Conservation (phyloP, 2,113 vertebrate species). For the Gallinago jamesoni region DNA sequence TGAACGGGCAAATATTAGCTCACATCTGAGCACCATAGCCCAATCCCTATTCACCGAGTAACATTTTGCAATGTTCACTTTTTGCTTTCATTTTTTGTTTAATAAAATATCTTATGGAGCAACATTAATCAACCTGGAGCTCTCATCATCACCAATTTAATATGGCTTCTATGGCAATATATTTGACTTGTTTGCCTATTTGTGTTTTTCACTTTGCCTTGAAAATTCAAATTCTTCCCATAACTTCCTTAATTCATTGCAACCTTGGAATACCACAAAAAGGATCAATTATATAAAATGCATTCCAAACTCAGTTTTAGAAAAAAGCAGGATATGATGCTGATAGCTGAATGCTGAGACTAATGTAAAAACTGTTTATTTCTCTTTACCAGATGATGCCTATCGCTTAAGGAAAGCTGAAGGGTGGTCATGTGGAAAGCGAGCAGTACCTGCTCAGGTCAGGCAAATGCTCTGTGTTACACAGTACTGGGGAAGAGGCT, state of each 20-base stretch:
- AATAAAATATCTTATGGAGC: neutral
- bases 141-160: neutral
- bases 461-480: neutral
- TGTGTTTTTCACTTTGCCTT: neutral
- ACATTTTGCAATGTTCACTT: neutral
- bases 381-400: neutral
- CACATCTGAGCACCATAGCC: conserved; percentile 26
- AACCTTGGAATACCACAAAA: neutral
- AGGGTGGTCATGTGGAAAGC: neutral
- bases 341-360: neutral
- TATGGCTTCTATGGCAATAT: neutral
- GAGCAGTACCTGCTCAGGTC: neutral
- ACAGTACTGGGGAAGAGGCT: neutral
- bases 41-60: conserved; percentile 7
- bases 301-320: neutral
- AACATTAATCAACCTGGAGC: neutral
- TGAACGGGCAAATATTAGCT: conserved; percentile 50
- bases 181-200: neutral
- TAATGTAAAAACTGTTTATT: neutral
- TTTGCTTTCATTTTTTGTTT: neutral
- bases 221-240: neutral
- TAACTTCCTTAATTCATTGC: neutral
- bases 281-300: neutral
- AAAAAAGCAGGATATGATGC: neutral
- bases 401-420: neutral